Conservation (phyloP, 1,140 invertebrate genomes). For the Piezodorus guildinii region DNA sequence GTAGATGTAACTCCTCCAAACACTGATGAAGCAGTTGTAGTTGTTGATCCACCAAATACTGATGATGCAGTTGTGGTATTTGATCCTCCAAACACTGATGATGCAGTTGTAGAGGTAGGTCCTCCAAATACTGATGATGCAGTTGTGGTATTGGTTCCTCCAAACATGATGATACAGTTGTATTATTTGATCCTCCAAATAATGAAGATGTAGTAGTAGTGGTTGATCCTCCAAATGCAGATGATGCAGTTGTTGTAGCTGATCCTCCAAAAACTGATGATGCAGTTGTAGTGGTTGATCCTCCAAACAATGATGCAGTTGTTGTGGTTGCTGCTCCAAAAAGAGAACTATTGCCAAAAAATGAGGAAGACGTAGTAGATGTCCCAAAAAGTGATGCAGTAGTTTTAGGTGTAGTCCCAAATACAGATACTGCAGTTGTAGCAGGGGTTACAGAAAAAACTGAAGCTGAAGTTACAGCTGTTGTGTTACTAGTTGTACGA, state of each 20-base stretch:
- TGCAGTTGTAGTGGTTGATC: slow-evolving; percentile 9
- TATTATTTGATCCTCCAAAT: slow-evolving; percentile 15
- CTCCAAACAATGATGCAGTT: slow-evolving; percentile 2
- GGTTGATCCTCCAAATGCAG: background rate
- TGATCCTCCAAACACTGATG: slow-evolving; percentile 14
- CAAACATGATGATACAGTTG: background rate
- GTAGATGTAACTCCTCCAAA: background rate
- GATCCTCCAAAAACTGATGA: background rate
- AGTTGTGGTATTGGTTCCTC: background rate
- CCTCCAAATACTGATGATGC: slow-evolving; percentile 3
- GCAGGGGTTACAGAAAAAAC: slow-evolving; percentile 12
- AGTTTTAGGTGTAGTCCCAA: background rate
- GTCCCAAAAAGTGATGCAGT: slow-evolving; percentile 17
- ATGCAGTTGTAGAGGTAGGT: background rate
- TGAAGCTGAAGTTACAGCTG: background rate
- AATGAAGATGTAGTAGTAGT: background rate
- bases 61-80: background rate
- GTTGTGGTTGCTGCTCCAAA: slow-evolving; percentile 16
- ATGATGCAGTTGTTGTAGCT: background rate
- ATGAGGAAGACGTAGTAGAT: slow-evolving; percentile 6
- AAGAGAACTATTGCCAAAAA: slow-evolving; percentile 8
- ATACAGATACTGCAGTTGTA: slow-evolving; percentile 1
- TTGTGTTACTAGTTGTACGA: background rate
- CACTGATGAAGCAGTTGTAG: background rate
- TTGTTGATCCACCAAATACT: background rate